A percentile compares a stretch with the other conserved stretches of the same genome.
Evolutionary conservation across 1,140 invertebrate species (phyloP).

Genomic region (Reticulitermes speratus): DNA sequence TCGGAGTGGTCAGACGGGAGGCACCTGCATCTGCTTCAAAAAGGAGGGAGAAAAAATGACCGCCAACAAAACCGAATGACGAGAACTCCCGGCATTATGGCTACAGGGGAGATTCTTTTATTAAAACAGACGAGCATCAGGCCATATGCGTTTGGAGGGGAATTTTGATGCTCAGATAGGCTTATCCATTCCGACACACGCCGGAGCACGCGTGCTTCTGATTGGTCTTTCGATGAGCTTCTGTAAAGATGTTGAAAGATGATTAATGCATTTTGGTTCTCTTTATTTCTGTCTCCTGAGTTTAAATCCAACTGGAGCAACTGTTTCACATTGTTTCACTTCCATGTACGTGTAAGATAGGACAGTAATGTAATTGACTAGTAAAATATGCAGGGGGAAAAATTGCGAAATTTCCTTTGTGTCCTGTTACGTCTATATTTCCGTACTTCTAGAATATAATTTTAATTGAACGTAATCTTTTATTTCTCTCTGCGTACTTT

Average conservation of each 20-base stretch:
- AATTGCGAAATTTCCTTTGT: too few relatives aligned
- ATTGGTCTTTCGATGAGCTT: too few relatives aligned
- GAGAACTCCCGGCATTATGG: not conserved
- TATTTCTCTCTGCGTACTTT: too few relatives aligned
- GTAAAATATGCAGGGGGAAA: too few relatives aligned
- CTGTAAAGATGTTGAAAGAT: not conserved
- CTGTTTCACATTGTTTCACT: too few relatives aligned
- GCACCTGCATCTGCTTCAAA: conserved; percentile 6
- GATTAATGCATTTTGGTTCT: not conserved
- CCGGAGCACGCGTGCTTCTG: not conserved
- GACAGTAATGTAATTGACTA: too few relatives aligned
- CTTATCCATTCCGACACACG: not conserved
- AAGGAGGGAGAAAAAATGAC: conserved; percentile 5
- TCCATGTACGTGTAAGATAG: too few relatives aligned
- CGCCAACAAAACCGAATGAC: not conserved
- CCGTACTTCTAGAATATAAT: too few relatives aligned
- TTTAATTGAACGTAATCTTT: too few relatives aligned
- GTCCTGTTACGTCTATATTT: too few relatives aligned
- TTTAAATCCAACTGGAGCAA: too few relatives aligned
- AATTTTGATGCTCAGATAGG: not conserved
- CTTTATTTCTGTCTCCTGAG: not conserved
- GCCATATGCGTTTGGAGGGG: not conserved
- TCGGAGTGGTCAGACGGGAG: not conserved
- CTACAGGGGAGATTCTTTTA: not conserved
- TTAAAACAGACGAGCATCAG: not conserved